Evolutionary conservation across 2,797 vertebrate species (phyloP).

Genomic region (Fratercula arctica): DNA sequence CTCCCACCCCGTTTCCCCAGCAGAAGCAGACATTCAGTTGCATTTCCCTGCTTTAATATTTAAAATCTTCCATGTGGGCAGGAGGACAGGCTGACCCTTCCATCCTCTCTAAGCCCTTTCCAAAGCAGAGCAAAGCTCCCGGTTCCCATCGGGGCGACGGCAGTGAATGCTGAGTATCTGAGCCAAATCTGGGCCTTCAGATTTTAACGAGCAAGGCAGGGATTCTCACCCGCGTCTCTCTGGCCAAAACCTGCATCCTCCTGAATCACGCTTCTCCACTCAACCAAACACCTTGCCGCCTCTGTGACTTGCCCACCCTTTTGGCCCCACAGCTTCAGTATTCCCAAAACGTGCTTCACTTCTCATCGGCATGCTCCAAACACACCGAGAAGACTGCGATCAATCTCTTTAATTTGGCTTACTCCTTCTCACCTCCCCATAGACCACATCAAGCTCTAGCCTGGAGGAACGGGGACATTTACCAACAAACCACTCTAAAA

Average conservation of each 20-base stretch:
- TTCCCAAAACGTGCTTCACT: accelerated
- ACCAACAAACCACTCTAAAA: not conserved
- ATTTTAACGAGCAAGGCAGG: accelerated
- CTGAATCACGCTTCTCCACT: accelerated
- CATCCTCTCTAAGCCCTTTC: not conserved
- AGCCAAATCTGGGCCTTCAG: not conserved
- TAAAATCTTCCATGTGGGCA: not conserved
- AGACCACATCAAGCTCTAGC: not conserved
- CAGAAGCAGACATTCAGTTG: not conserved
- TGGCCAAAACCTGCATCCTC: not conserved
- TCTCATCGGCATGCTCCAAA: accelerated
- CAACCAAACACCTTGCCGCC: accelerated
- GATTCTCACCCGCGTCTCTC: not conserved
- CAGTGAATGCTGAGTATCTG: not conserved
- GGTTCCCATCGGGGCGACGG: not conserved
- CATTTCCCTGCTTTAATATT: not conserved
- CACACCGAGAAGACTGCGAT: accelerated
- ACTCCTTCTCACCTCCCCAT: not conserved
- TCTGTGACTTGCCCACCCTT: not conserved
- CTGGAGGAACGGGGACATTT: not conserved
- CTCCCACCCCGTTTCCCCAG: not conserved
- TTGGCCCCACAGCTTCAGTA: not conserved
- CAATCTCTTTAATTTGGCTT: not conserved
- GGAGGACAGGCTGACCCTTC: not conserved
- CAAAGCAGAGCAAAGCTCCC: not conserved